phyloP scores from a whole-genome alignment of 2,113 vertebrate species.

The Capreolus pygargus region DNA sequence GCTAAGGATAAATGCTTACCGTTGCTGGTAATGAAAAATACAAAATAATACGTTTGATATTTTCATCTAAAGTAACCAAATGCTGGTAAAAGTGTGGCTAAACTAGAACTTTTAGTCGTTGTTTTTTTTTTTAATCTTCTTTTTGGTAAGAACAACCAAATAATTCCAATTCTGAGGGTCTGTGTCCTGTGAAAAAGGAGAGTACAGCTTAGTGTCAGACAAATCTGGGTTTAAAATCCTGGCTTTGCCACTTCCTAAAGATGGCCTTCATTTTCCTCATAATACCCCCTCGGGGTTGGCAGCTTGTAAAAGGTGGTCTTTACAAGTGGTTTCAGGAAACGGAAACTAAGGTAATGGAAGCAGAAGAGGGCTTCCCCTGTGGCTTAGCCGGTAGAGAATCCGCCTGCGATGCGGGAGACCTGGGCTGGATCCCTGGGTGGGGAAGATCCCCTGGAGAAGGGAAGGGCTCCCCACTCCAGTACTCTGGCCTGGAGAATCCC shows the following conservation, averaged over 20 bases:
- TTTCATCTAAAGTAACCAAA: not conserved
- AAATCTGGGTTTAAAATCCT: not conserved
- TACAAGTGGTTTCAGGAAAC: not conserved
- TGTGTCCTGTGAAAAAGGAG: not conserved
- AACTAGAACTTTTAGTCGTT: not conserved
- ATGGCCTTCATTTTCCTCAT: not conserved
- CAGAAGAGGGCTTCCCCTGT: not conserved
- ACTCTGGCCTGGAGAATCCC: not conserved
- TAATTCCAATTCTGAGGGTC: not conserved
- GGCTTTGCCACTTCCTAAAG: not conserved
- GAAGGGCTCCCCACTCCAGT: not conserved
- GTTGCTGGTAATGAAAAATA: not conserved
- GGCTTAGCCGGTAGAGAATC: not conserved
- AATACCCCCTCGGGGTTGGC: rapidly evolving
- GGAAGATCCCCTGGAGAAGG: not conserved
- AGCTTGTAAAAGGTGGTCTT: not conserved
- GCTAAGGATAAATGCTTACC: not conserved
- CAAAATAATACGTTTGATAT: not conserved
- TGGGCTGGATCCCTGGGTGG: not conserved
- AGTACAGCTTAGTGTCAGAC: not conserved
- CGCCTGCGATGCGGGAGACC: not conserved
- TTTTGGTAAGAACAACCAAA: not conserved
- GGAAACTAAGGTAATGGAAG: not conserved
- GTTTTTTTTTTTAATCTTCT: not conserved
- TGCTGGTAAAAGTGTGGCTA: not conserved